phyloP scores from a whole-genome alignment of 2,113 vertebrate genomes.

The Clinocottus analis region DNA sequence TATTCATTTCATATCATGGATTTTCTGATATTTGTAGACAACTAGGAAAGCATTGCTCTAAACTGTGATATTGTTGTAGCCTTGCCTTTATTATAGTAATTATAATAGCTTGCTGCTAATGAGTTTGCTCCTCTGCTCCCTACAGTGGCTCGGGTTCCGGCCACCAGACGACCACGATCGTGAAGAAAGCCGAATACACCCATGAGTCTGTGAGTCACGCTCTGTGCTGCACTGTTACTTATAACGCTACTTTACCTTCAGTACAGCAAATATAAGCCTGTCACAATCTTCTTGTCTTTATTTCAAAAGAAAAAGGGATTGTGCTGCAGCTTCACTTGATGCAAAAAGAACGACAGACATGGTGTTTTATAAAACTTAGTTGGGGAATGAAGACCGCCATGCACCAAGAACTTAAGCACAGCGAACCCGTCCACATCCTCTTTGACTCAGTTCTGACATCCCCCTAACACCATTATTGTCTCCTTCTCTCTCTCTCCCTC shows the following conservation, averaged over 20 bases:
- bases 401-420: too few relatives aligned
- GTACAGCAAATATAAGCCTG: background rate
- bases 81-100: background rate
- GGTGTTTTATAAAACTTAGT: background rate
- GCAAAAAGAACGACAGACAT: conserved; percentile 25
- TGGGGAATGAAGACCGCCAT: too few relatives aligned
- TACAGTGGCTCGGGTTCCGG: conserved; percentile 53
- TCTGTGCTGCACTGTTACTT: background rate
- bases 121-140: conserved; percentile 36
- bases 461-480: too few relatives aligned
- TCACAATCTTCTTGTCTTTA: background rate
- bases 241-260: background rate
- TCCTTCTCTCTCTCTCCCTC: too few relatives aligned
- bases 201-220: conserved; percentile 75
- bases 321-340: conserved; percentile 1
- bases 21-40: background rate
- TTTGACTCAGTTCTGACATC: too few relatives aligned
- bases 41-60: accelerated
- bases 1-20: background rate
- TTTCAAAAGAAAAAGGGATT: background rate
- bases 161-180: conserved; percentile 63
- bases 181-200: conserved; percentile 67
- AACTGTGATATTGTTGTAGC: background rate
- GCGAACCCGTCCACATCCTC: too few relatives aligned
- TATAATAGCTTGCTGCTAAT: conserved; percentile 7